phyloP scores from a whole-genome alignment of 1,140 invertebrate species.

The Kradibia gibbosae region DNA sequence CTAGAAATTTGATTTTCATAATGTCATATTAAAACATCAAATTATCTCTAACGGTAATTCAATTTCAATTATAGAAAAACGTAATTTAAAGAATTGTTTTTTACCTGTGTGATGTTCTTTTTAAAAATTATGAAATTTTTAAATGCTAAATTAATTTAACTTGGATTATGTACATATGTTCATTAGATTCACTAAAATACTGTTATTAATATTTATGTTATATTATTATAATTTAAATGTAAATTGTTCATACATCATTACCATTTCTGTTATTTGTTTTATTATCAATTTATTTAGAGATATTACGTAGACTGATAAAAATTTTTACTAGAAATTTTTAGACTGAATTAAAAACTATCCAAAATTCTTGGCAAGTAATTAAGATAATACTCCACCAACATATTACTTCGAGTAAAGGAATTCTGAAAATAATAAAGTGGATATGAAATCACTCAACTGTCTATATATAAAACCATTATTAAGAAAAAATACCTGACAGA shows the following conservation, averaged over 20 bases:
- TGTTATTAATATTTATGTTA: no score
- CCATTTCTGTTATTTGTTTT: constrained; percentile 9
- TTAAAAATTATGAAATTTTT: no score
- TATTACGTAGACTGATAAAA: constrained; percentile 19
- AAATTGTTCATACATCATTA: background rate
- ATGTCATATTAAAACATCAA: no score
- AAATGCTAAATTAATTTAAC: no score
- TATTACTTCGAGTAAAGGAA: background rate
- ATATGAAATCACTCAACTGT: constrained; percentile 35
- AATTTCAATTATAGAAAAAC: no score
- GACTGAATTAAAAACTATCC: constrained; percentile 15
- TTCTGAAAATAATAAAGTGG: constrained; percentile 10
- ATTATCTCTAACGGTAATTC: no score
- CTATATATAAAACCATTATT: constrained; percentile 22
- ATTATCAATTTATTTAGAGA: background rate
- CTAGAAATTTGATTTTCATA: no score
- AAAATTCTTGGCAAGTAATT: constrained; percentile 27
- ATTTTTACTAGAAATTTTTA: constrained; percentile 41
- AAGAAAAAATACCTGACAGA: background rate
- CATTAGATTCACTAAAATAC: no score
- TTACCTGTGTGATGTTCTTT: no score
- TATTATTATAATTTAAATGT: no score
- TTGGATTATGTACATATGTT: no score
- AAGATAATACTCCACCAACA: constrained; percentile 30
- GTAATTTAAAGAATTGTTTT: no score